Evolutionary conservation across 2,113 vertebrate genomes (phyloP).

Genomic region (Gallinago paraguaiae): DNA sequence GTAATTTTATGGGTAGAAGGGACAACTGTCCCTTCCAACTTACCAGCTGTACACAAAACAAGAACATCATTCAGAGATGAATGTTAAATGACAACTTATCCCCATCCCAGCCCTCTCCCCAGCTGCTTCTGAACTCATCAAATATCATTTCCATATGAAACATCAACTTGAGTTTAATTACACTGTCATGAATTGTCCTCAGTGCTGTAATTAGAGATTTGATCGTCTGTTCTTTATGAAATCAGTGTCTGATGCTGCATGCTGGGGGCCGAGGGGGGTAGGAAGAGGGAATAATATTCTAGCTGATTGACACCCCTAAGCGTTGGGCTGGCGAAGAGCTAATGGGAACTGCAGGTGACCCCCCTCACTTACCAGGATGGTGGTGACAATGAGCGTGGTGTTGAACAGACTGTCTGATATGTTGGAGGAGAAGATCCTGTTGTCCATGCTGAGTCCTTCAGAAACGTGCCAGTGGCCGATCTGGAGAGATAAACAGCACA

Average conservation of each 20-base stretch:
- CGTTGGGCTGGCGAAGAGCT: neutral
- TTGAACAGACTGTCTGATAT: slow-evolving; percentile 94
- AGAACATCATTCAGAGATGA: neutral
- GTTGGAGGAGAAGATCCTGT: slow-evolving; percentile 87
- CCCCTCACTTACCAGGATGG: slow-evolving; percentile 91
- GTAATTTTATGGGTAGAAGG: neutral
- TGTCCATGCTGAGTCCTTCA: slow-evolving; percentile 94
- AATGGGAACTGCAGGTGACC: slow-evolving; percentile 5
- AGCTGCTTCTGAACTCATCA: slow-evolving; percentile 55
- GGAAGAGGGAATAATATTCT: neutral
- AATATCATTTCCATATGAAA: slow-evolving; percentile 66
- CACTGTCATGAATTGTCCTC: slow-evolving; percentile 41
- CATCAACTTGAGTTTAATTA: slow-evolving; percentile 47
- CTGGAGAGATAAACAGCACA: slow-evolving; percentile 75
- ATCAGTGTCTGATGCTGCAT: neutral
- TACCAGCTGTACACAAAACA: neutral
- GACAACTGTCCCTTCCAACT: neutral
- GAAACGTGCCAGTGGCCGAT: slow-evolving; percentile 97
- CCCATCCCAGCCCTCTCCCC: neutral
- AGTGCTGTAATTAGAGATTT: neutral
- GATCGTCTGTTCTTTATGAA: slow-evolving; percentile 15
- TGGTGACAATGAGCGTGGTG: slow-evolving; percentile 94
- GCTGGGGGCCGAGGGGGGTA: neutral
- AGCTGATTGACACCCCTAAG: neutral
- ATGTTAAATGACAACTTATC: neutral